These are phyloP conservation scores for Telenomus remus DNA, from an alignment of 1,140 invertebrate genomes.

Conservation along the genomic window DNA sequence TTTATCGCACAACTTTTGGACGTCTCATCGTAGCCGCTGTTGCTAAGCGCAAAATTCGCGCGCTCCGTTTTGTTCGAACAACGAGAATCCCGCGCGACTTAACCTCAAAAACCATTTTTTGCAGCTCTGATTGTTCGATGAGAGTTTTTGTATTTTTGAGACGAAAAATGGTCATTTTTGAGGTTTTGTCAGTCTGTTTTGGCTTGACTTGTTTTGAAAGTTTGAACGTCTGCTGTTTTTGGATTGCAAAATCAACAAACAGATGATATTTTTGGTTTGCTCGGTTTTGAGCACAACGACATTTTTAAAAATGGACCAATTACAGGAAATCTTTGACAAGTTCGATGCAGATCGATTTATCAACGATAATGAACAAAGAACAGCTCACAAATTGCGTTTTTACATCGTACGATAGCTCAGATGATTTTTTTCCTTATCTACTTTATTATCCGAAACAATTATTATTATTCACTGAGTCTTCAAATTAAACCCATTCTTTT, in stretches of 20 bases:
- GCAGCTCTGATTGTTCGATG: neutral
- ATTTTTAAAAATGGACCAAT: slow-evolving; percentile 23
- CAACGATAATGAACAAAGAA: neutral
- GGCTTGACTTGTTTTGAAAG: slow-evolving; percentile 1
- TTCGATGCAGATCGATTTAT: neutral
- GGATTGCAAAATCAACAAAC: neutral
- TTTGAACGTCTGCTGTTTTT: neutral
- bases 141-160: too few species aligned
- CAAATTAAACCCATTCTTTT: too few species aligned
- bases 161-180: too few species aligned
- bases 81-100: slow-evolving; percentile 20
- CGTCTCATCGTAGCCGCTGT: slow-evolving; percentile 5
- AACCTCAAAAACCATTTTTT: slow-evolving; percentile 26
- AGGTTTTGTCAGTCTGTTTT: too few species aligned
- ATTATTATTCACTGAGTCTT: too few species aligned
- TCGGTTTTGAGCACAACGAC: slow-evolving; percentile 4
- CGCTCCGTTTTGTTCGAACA: neutral
- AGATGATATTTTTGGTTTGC: neutral
- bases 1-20: neutral
- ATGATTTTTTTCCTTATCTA: too few species aligned
- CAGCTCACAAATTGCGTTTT: neutral
- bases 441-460: too few species aligned
- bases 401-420: neutral
- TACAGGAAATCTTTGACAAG: slow-evolving; percentile 10
- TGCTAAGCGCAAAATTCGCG: slow-evolving; percentile 16